Evolutionary conservation across 2,888 invertebrate species (phyloP).

Genomic region (Ormyrus labotus): DNA sequence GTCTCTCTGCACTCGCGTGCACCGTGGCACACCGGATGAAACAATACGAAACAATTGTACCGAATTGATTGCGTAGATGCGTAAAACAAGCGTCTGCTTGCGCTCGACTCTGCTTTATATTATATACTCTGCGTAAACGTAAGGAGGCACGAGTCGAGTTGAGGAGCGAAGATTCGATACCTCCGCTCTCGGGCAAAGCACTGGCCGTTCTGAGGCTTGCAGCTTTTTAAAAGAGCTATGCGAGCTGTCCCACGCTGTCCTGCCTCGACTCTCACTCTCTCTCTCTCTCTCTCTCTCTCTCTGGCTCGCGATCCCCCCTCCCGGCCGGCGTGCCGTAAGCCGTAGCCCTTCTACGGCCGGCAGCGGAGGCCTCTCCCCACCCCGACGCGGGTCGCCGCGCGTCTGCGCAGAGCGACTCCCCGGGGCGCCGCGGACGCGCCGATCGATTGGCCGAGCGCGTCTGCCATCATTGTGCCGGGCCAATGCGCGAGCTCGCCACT

Average conservation of each 20-base stretch:
- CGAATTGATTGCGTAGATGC: no score
- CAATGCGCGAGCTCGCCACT: conserved; percentile 63
- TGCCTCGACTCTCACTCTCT: conserved; percentile 41
- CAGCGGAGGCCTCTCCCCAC: conserved; percentile 4
- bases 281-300: conserved; percentile 47
- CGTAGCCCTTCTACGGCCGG: conserved; percentile 1
- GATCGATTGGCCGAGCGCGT: conserved; percentile 74
- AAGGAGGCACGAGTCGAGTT: background rate
- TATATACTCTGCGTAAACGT: no score
- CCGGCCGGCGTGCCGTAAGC: background rate
- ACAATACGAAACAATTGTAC: no score
- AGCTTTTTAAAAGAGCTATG: background rate
- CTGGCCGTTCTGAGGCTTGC: conserved; percentile 68
- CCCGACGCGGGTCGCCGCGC: conserved; percentile 52
- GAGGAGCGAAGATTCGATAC: conserved; percentile 67
- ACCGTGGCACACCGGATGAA: no score
- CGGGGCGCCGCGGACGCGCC: conserved; percentile 57
- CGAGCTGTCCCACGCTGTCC: conserved; percentile 26
- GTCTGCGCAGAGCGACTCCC: conserved; percentile 45
- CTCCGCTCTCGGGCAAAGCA: conserved; percentile 73
- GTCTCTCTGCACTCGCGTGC: background rate
- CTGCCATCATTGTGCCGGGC: conserved; percentile 73
- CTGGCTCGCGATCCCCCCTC: conserved; percentile 38
- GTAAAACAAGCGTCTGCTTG: no score
- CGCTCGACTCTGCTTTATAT: no score